Conservation (phyloP, 1,140 invertebrate genomes). For the Orius laevigatus region DNA sequence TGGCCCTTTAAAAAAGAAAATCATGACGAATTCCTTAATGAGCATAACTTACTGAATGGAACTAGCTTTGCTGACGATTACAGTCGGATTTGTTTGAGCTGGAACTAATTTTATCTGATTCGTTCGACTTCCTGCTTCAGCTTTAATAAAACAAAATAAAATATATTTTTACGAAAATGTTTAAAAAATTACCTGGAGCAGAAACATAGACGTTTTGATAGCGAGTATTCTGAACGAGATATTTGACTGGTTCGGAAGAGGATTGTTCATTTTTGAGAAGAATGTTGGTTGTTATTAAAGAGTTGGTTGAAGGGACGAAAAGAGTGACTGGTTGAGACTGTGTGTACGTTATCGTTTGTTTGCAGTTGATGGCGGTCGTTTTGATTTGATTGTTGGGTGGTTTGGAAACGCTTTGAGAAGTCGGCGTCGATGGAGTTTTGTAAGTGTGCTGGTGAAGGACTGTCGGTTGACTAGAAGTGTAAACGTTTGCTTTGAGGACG, state of each 20-base stretch:
- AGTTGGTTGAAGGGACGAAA: constrained; percentile 11
- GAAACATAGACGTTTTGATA: constrained; percentile 26
- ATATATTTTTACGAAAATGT: background rate
- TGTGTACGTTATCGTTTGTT: constrained; percentile 18
- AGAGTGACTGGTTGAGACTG: constrained; percentile 12
- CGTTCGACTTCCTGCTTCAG: constrained; percentile 18
- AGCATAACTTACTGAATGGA: constrained; percentile 14
- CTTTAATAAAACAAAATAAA: constrained; percentile 4
- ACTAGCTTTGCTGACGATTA: constrained; percentile 33
- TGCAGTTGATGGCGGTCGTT: constrained; percentile 14
- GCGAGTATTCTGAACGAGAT: constrained; percentile 22
- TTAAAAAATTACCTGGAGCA: constrained; percentile 15
- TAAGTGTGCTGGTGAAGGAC: constrained; percentile 11
- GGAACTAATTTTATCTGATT: constrained; percentile 22
- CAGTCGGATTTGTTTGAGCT: constrained; percentile 24
- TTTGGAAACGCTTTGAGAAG: constrained; percentile 6
- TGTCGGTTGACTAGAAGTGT: constrained; percentile 6
- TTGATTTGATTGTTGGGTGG: background rate
- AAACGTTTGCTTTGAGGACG: constrained; percentile 9
- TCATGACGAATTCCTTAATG: background rate
- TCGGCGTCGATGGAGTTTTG: constrained; percentile 9
- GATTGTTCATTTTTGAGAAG: constrained; percentile 25
- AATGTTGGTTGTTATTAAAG: constrained; percentile 20
- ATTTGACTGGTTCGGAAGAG: constrained; percentile 19
- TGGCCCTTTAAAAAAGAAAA: background rate